phyloP scores from a whole-genome alignment of 92 coral and sea anemone species.

The Epizoanthus illoricatus region DNA sequence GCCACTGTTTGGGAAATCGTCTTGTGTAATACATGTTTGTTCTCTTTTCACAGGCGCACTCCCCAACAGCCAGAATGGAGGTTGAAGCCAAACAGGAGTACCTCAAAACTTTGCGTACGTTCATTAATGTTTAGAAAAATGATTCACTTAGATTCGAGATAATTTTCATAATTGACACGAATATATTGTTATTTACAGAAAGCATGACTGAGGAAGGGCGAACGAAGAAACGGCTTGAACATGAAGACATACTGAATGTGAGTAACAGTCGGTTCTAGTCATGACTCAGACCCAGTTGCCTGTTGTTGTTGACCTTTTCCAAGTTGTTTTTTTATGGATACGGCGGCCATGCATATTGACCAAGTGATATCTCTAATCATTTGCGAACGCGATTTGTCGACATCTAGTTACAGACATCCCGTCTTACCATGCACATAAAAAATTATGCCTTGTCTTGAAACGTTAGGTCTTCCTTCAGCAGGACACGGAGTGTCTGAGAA shows the following conservation, averaged over 20 bases:
- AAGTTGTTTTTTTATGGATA: too few species aligned
- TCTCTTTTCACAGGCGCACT: constrained; percentile 37
- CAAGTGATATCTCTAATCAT: too few species aligned
- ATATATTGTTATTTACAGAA: constrained; percentile 42
- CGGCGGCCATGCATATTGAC: too few species aligned
- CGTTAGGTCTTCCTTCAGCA: too few species aligned
- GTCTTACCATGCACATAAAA: too few species aligned
- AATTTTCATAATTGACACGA: background rate
- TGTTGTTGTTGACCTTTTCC: too few species aligned
- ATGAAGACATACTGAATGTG: constrained; percentile 60
- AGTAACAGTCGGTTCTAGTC: background rate
- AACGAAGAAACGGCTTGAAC: constrained; percentile 52
- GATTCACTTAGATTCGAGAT: background rate
- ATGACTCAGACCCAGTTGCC: background rate
- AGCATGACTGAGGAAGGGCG: constrained; percentile 57
- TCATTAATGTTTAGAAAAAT: background rate
- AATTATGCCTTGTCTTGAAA: too few species aligned
- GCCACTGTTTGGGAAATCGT: too few species aligned
- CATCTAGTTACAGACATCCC: too few species aligned
- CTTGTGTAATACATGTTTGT: background rate
- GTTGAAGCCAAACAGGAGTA: constrained; percentile 61
- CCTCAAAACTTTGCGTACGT: constrained; percentile 77
- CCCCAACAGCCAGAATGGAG: constrained; percentile 55
- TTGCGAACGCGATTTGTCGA: too few species aligned
- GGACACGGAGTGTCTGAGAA: too few species aligned